A percentile compares a stretch with the other conserved stretches of the same genome.
Conservation (phyloP, 2,888 invertebrate genomes). For the Phortica okadai region DNA sequence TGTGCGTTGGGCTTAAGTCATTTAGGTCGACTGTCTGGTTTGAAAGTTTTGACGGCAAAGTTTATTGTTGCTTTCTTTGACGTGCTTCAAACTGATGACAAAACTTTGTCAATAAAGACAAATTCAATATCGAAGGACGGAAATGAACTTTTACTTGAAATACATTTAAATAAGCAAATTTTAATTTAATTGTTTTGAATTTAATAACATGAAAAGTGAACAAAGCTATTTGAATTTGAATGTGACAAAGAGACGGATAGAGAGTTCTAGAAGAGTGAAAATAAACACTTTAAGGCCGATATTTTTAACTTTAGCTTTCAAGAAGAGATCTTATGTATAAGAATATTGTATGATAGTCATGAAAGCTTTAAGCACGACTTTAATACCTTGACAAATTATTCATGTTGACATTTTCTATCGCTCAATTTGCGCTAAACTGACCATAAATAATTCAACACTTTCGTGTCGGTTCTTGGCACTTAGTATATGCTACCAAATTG, state of each 20-base stretch:
- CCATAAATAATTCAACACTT: not conserved
- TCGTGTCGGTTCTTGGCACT: not conserved
- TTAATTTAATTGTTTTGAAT: too few species aligned
- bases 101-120: not conserved
- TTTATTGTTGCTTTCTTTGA: constrained; percentile 8
- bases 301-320: too few species aligned
- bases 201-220: too few species aligned
- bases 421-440: not conserved
- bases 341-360: not conserved
- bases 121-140: not conserved
- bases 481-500: not conserved
- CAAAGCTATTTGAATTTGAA: not conserved
- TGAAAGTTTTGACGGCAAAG: not conserved
- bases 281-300: too few species aligned
- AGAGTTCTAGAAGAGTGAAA: too few species aligned
- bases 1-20: not conserved
- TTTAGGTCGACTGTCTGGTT: not conserved
- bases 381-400: too few species aligned
- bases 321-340: too few species aligned
- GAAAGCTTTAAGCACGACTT: not conserved
- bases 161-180: too few species aligned
- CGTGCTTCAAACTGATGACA: not conserved
- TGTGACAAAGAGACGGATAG: too few species aligned
- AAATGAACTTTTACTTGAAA: too few species aligned
- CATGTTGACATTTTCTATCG: too few species aligned